These are phyloP conservation scores for Zaprionus lachaisei DNA, from an alignment of 1,140 invertebrate species.

Conservation along the genomic window DNA sequence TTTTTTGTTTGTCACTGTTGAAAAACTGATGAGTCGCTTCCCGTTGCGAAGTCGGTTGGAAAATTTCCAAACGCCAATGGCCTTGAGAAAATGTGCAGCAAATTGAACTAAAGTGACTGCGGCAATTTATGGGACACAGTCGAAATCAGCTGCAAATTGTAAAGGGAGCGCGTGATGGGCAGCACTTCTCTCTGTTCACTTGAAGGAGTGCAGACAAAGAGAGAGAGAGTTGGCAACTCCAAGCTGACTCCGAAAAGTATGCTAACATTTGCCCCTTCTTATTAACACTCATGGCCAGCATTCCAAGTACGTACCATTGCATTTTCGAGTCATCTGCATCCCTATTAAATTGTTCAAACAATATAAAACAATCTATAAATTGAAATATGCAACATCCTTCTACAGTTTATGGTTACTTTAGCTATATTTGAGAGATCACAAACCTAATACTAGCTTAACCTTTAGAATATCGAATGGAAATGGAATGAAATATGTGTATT, in stretches of 20 bases:
- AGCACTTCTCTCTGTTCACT: no score
- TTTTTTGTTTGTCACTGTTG: conserved; percentile 35
- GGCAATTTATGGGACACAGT: background rate
- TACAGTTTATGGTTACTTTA: background rate
- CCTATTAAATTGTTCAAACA: background rate
- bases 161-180: no score
- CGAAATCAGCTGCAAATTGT: no score
- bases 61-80: conserved; percentile 30
- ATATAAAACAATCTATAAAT: no score
- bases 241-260: background rate
- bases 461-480: background rate
- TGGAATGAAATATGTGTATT: background rate
- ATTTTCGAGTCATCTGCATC: no score
- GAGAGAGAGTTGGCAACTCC: background rate
- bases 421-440: background rate
- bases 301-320: no score
- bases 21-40: conserved; percentile 28
- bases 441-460: background rate
- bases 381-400: no score
- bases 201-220: no score
- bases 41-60: conserved; percentile 7
- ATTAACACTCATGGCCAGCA: no score
- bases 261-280: background rate
- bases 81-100: background rate
- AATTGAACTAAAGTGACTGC: background rate